These are phyloP conservation scores for Cephalopachus bancanus DNA, from an alignment of 2,797 vertebrate genomes.

Conservation along the genomic window DNA sequence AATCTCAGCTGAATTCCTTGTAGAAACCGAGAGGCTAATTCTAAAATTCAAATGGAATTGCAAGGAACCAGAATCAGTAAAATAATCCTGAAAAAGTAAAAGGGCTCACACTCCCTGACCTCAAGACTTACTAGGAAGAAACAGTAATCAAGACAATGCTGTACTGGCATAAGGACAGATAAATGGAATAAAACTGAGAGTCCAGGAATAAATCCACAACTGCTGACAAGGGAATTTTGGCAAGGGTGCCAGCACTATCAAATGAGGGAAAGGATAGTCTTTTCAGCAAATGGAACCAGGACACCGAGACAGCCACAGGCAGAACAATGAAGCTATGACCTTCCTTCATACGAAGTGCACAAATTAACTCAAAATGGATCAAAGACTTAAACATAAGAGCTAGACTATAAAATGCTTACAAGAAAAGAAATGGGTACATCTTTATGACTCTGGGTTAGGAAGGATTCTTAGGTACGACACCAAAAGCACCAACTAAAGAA, in stretches of 20 bases:
- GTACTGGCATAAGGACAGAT: neutral
- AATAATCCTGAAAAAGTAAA: neutral
- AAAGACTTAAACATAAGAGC: neutral
- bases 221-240: neutral
- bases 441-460: neutral
- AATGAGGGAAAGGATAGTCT: neutral
- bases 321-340: neutral
- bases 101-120: neutral
- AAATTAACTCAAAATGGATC: neutral
- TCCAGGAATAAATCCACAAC: neutral
- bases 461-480: neutral
- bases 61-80: neutral
- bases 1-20: neutral
- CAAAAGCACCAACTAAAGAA: too few species aligned
- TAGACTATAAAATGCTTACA: neutral
- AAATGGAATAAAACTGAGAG: neutral
- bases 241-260: neutral
- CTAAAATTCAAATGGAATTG: neutral
- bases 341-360: neutral
- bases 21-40: neutral
- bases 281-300: neutral
- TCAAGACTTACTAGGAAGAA: neutral
- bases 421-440: neutral
- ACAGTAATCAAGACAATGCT: neutral
- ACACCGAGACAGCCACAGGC: neutral